Evolutionary conservation across 1,140 invertebrate genomes (phyloP).

Genomic region (Brachystomella parvula): DNA sequence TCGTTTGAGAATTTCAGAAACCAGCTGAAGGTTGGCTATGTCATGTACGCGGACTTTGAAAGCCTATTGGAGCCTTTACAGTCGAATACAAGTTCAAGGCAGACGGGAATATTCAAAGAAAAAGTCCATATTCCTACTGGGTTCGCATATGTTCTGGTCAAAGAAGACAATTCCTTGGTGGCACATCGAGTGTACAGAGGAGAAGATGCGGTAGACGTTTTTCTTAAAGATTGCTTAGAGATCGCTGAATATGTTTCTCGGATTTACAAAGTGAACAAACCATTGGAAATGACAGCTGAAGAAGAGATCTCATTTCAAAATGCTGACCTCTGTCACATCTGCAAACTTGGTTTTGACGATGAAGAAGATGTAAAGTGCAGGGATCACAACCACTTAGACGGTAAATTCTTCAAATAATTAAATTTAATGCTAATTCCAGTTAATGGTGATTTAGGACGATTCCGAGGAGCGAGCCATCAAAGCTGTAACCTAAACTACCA

Average conservation of each 20-base stretch:
- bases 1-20: background rate
- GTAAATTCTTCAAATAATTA: background rate
- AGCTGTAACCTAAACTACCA: background rate
- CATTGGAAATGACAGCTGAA: background rate
- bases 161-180: background rate
- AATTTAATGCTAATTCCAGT: background rate
- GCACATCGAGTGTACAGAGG: background rate
- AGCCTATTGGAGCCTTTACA: background rate
- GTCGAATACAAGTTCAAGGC: background rate
- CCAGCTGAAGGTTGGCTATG: conserved; percentile 6
- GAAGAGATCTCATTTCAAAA: background rate
- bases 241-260: background rate
- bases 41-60: conserved; percentile 6
- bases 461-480: conserved; percentile 17
- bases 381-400: conserved; percentile 7
- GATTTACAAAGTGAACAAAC: background rate
- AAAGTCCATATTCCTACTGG: conserved; percentile 4
- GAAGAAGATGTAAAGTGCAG: background rate
- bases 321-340: conserved; percentile 2
- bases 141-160: background rate
- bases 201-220: background rate
- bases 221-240: background rate
- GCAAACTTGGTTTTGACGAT: background rate
- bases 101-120: background rate
- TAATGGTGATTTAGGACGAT: background rate